Conservation (phyloP, 2,888 invertebrate genomes). For the Lepidochrysops patricia region DNA sequence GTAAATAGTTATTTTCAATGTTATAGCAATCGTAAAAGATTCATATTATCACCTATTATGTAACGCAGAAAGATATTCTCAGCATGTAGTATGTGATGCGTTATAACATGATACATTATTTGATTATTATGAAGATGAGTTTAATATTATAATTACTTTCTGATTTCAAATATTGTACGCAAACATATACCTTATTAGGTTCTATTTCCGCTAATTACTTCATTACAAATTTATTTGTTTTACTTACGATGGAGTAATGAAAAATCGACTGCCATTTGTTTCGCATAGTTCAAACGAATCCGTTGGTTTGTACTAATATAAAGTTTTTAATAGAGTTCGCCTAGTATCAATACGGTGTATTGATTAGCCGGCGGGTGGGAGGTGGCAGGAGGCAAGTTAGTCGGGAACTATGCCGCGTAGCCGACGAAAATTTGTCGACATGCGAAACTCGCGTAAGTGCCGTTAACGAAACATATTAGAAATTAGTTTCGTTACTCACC, state of each 20-base stretch:
- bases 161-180: no score
- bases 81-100: no score
- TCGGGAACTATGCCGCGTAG: constrained; percentile 45
- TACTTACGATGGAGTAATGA: not conserved
- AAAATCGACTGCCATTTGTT: not conserved
- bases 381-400: constrained; percentile 36
- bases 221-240: not conserved
- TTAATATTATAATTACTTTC: no score
- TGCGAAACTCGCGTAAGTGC: constrained; percentile 53
- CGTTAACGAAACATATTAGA: constrained; percentile 65
- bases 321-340: constrained; percentile 10
- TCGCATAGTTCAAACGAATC: not conserved
- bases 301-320: constrained; percentile 1
- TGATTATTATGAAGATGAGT: no score
- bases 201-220: no score
- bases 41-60: no score
- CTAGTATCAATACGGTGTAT: constrained; percentile 29
- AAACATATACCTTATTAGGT: no score
- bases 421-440: constrained; percentile 45
- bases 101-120: no score
- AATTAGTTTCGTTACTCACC: constrained; percentile 60
- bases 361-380: constrained; percentile 42
- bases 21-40: no score
- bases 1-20: not conserved
- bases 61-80: no score